Percentiles rank a stretch among this genome's conserved stretches.
phyloP scores from a whole-genome alignment of 2,797 vertebrate genomes.

The Danio kyathit region DNA sequence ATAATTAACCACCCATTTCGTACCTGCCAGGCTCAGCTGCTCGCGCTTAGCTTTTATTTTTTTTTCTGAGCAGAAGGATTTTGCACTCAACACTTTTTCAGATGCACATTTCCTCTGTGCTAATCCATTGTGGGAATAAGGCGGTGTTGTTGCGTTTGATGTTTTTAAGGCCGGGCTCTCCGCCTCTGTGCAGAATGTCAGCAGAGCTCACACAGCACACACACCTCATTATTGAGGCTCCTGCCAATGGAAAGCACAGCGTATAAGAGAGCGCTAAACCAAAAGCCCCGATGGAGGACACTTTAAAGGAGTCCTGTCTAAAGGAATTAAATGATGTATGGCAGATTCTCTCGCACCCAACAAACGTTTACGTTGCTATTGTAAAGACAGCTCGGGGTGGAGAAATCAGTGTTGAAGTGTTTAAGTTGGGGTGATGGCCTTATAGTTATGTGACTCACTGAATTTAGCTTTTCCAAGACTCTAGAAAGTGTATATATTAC shows the following conservation, averaged over 20 bases:
- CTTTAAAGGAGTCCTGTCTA: conserved; percentile 45
- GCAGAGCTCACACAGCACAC: conserved; percentile 44
- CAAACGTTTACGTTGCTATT: conserved; percentile 28
- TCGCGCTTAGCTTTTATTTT: conserved; percentile 45
- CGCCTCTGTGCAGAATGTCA: conserved; percentile 55
- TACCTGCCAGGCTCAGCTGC: conserved; percentile 40
- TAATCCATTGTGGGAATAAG: conserved; percentile 59
- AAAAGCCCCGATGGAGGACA: conserved; percentile 25
- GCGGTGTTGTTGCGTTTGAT: conserved; percentile 49
- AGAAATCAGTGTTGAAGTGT: not conserved
- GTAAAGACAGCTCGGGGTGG: conserved; percentile 30
- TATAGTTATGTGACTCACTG: conserved; percentile 1
- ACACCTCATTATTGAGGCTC: conserved; percentile 49
- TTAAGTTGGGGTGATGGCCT: conserved; percentile 3
- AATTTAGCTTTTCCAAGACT: not conserved
- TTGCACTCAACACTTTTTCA: conserved; percentile 42
- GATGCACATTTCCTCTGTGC: conserved; percentile 39
- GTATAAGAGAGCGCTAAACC: conserved; percentile 15
- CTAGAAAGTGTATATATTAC: too few species aligned
- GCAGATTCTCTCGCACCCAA: conserved; percentile 20
- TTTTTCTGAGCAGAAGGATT: conserved; percentile 8
- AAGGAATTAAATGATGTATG: conserved; percentile 48
- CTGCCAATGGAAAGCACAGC: conserved; percentile 6
- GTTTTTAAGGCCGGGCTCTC: conserved; percentile 47
- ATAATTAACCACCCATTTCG: conserved; percentile 53